A percentile compares a stretch with the other conserved stretches of the same genome.
Conservation (phyloP, 2,113 vertebrate genomes). For the Alligator sinensis region DNA sequence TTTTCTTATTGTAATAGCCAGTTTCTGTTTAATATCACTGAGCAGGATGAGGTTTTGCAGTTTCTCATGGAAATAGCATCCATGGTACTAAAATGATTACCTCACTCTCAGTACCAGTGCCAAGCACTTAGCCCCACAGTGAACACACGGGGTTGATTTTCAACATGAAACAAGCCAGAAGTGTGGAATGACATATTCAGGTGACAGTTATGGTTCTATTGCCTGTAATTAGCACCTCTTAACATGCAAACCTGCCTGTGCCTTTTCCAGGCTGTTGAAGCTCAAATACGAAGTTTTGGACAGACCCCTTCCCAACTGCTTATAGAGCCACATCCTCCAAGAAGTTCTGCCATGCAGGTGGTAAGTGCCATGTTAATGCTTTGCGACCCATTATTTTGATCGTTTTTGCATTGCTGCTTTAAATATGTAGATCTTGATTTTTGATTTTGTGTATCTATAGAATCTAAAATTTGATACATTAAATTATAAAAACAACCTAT, state of each 20-base stretch:
- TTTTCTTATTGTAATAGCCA: constrained; percentile 75
- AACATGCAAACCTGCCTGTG: constrained; percentile 82
- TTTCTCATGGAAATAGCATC: constrained; percentile 88
- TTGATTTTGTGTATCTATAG: background rate
- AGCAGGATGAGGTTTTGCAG: constrained; percentile 78
- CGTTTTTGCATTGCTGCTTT: background rate
- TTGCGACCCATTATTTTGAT: background rate
- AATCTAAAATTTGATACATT: background rate
- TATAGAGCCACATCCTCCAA: constrained; percentile 95
- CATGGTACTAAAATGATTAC: constrained; percentile 80
- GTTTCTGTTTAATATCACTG: constrained; percentile 88
- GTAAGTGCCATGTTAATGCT: constrained; percentile 82
- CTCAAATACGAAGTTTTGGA: constrained; percentile 98
- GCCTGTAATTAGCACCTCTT: constrained; percentile 91
- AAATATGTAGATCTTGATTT: background rate
- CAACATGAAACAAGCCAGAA: constrained; percentile 87
- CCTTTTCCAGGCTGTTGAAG: constrained; percentile 92
- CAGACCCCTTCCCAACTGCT: constrained; percentile 97
- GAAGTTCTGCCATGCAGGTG: constrained; percentile 99
- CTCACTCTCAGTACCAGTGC: constrained; percentile 82
- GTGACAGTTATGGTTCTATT: constrained; percentile 88
- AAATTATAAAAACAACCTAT: constrained; percentile 15
- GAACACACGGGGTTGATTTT: constrained; percentile 76
- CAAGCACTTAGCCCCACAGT: constrained; percentile 80
- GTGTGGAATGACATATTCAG: constrained; percentile 82